phyloP scores from a whole-genome alignment of 1,140 invertebrate genomes.

The Venturia canescens region DNA sequence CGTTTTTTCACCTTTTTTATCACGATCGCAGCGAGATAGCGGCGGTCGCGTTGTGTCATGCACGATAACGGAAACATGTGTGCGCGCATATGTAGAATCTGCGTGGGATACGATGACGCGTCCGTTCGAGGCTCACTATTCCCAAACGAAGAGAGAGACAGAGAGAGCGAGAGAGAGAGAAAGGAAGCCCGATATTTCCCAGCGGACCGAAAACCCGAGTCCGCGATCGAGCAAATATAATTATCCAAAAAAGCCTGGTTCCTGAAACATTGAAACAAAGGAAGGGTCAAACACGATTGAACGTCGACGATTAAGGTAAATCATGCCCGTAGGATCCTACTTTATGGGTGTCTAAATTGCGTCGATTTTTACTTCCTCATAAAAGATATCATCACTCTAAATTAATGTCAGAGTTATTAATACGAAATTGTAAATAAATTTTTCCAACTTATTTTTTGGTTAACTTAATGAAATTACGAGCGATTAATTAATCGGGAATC shows the following conservation, averaged over 20 bases:
- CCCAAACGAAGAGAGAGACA: neutral
- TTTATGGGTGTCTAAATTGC: no score
- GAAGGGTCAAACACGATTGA: no score
- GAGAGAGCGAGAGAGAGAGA: neutral
- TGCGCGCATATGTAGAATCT: neutral
- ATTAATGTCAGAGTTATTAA: no score
- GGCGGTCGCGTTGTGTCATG: neutral
- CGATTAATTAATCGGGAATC: no score
- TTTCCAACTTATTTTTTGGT: no score
- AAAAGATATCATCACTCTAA: no score
- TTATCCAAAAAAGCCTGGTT: neutral
- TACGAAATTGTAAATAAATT: no score
- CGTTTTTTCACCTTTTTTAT: conserved; percentile 46
- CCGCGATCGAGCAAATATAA: neutral
- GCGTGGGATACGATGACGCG: conserved; percentile 5
- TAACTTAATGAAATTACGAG: no score
- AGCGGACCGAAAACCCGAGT: neutral
- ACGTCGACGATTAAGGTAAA: no score
- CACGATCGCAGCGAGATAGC: conserved; percentile 40
- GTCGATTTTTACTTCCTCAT: no score
- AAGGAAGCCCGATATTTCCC: neutral
- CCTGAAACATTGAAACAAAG: neutral
- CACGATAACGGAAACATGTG: neutral
- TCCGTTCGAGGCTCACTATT: neutral
- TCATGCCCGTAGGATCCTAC: no score